phyloP scores from a whole-genome alignment of 92 coral and sea anemone species.

The Actinernus sp. region DNA sequence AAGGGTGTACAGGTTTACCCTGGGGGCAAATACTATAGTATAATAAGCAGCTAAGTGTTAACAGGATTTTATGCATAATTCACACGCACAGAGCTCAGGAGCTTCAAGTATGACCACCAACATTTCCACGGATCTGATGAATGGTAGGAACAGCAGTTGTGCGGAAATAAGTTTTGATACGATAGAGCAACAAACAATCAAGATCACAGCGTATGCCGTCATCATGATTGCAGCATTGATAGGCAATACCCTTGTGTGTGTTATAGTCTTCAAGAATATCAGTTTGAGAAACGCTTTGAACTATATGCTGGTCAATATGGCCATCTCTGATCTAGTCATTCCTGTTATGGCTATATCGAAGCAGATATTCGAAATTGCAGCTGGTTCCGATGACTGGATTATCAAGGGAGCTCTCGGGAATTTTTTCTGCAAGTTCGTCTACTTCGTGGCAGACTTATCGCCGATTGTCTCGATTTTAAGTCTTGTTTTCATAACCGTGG shows the following conservation, averaged over 20 bases:
- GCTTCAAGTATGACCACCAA: too few species aligned
- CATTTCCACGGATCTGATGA: too few species aligned
- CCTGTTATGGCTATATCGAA: neutral
- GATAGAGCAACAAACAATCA: too few species aligned
- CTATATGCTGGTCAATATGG: neutral
- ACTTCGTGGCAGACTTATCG: neutral
- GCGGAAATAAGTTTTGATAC: too few species aligned
- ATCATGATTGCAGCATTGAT: neutral
- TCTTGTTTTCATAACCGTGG: constrained; percentile 11
- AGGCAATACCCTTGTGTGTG: neutral
- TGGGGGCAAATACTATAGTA: too few species aligned
- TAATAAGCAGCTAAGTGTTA: too few species aligned
- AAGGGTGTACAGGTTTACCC: too few species aligned
- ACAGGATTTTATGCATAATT: too few species aligned
- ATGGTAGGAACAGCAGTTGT: too few species aligned
- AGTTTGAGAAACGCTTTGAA: neutral
- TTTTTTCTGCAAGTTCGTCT: neutral
- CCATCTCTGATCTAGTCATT: neutral
- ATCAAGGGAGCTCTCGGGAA: neutral
- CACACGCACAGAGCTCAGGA: too few species aligned
- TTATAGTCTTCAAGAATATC: neutral
- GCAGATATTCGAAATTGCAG: neutral
- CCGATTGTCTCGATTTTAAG: constrained; percentile 20
- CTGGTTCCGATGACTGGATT: neutral
- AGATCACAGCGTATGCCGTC: neutral